Evolutionary conservation across 2,888 invertebrate species (phyloP), one percentile per base, ranked within the genome.

Genomic region (Ganaspis brasiliensis): DNA sequence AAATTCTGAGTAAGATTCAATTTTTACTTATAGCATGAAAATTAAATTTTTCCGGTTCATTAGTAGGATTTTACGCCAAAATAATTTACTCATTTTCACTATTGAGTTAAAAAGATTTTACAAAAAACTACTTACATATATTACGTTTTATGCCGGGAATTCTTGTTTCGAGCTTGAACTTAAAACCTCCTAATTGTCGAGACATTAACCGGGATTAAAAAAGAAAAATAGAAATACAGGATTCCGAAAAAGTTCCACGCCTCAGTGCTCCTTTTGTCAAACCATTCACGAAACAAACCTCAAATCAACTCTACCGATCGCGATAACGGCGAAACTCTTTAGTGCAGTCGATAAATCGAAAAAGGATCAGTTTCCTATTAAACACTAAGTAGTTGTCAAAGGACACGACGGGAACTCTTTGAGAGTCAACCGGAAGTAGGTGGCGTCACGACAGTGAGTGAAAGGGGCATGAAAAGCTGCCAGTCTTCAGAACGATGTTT

Each of bases 381-480:
- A 72, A 75, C 61, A 35, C 52, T 75, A 40, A 61, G 37, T 61
- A 61, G 19, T 67, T 21, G 63, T 45, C 63, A 67, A 67, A 45
- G 72, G 16, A 55, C 63, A 55, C 70, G 70, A 61, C 16, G 73
- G 52, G 40, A 63, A n/a, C 45, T 45, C 76, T 75, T 73, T 79
- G 19, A 52, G 57, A 31, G 67, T 61, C 70, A 72, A 49, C 63
- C 73, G 77, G 77, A 77, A 77, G 73, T 77, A 61, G 61, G 72
- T 31, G 59, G 31, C 14, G 21, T 19, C 16, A 26, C 37, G 35
- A 9, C 35, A n/a, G 49, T 21, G 21, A 67, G 37, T 67, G 21
- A 67, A 67, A 67, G 63, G 24, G 63, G 21, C 19, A 45, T 45
- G 40, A 67, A 67, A 67, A 40, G 45, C 21, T 8, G 9, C 12